Conservation (phyloP, 2,113 vertebrate species). For the Platichthys flesus region DNA sequence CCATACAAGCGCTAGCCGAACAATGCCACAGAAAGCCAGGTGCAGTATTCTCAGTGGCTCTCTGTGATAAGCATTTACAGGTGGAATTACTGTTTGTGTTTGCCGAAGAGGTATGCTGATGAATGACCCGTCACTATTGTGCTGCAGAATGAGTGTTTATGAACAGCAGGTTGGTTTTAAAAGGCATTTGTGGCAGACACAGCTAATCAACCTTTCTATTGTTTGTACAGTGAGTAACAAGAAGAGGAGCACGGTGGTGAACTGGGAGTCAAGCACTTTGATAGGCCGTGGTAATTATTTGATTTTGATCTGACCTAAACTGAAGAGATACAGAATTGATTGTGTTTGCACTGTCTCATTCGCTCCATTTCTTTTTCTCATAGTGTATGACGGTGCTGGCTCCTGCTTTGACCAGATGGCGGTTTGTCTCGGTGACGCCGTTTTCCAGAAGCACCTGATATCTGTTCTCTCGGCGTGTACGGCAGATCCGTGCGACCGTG, state of each 20-base stretch:
- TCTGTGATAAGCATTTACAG: constrained; percentile 29
- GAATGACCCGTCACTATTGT: background rate
- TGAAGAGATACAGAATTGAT: background rate
- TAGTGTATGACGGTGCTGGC: constrained; percentile 68
- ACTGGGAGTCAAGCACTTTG: constrained; percentile 83
- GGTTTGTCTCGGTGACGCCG: constrained; percentile 84
- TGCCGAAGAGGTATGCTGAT: constrained; percentile 37
- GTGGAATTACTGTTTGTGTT: constrained; percentile 58
- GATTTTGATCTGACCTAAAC: background rate
- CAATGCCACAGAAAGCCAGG: constrained; percentile 82
- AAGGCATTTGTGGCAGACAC: constrained; percentile 11
- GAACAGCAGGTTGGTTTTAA: constrained; percentile 10
- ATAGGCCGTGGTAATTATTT: constrained; percentile 76
- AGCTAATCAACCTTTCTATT: constrained; percentile 32
- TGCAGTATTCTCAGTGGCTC: constrained; percentile 69
- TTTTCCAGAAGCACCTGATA: constrained; percentile 87
- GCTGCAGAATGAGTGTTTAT: background rate
- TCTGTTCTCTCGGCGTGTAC: constrained; percentile 85
- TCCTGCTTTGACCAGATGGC: constrained; percentile 85
- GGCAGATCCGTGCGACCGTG: constrained; percentile 75
- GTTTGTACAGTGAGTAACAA: constrained; percentile 72
- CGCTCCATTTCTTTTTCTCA: constrained; percentile 39
- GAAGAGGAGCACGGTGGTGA: constrained; percentile 63
- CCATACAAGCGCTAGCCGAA: constrained; percentile 76
- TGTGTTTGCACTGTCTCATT: background rate